These are phyloP conservation scores for Aurelia aurita DNA, from an alignment of 30 jellyfish, hydroid and myxozoan species.

Conservation along the genomic window DNA sequence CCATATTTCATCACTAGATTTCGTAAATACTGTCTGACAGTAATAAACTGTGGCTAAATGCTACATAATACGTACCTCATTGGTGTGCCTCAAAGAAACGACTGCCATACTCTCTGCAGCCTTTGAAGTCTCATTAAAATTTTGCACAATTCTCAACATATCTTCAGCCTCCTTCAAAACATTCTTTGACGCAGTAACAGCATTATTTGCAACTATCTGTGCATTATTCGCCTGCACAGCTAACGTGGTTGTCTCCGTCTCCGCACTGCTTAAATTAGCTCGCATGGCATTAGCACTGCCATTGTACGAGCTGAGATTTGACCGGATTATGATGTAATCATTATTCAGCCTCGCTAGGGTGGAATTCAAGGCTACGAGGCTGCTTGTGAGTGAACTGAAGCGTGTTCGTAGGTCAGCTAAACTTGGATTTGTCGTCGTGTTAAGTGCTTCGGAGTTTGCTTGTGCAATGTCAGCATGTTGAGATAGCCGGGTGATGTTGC, in stretches of 20 bases:
- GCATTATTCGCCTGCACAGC: constrained; percentile 51
- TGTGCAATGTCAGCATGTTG: neutral
- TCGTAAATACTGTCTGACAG: too few relatives aligned
- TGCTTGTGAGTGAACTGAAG: neutral
- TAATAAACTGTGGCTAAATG: too few relatives aligned
- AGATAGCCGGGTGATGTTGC: constrained; percentile 33
- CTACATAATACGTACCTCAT: constrained; percentile 31
- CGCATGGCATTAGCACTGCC: neutral
- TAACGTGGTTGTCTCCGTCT: neutral
- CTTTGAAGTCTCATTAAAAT: constrained; percentile 47
- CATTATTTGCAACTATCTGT: constrained; percentile 20
- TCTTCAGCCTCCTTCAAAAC: constrained; percentile 39
- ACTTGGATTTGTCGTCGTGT: constrained; percentile 7
- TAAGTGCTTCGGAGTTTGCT: constrained; percentile 17
- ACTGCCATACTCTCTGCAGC: constrained; percentile 55
- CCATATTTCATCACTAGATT: too few relatives aligned
- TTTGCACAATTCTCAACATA: constrained; percentile 51
- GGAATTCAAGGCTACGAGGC: constrained; percentile 33
- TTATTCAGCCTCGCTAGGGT: neutral
- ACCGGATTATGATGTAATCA: neutral
- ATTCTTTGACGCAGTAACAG: constrained; percentile 26
- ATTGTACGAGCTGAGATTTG: neutral
- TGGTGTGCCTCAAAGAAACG: constrained; percentile 24
- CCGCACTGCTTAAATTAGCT: constrained; percentile 1
- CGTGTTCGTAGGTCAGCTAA: constrained; percentile 14